Percentiles rank a stretch among this genome's conserved stretches.
These are phyloP conservation scores for Aproaerema taeniolella DNA, from an alignment of 2,888 invertebrate species.

Conservation along the genomic window DNA sequence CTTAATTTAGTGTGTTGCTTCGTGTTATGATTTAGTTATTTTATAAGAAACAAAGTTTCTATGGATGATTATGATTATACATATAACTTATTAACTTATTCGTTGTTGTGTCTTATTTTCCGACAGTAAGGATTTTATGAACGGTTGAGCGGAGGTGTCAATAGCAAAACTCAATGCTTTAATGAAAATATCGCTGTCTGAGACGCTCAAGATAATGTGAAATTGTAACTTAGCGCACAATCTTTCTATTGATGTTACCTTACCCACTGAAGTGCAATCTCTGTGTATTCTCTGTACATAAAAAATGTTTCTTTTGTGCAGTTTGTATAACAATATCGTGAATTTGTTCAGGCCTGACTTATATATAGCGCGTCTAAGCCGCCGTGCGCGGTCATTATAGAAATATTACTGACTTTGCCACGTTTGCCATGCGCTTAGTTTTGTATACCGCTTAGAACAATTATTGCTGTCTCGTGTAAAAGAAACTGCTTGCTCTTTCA, in stretches of 20 bases:
- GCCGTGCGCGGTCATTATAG: no score
- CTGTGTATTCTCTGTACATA: conserved; percentile 68
- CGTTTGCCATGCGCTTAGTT: no score
- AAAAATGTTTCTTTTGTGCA: conserved; percentile 56
- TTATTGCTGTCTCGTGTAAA: no score
- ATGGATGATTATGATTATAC: conserved; percentile 61
- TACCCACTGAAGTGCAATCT: conserved; percentile 65
- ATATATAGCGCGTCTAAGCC: no score
- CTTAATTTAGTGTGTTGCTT: conserved; percentile 75
- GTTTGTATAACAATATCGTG: conserved; percentile 57
- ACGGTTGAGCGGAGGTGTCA: conserved; percentile 56
- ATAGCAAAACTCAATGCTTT: conserved; percentile 75
- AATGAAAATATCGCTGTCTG: conserved; percentile 64
- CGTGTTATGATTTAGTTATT: conserved; percentile 70
- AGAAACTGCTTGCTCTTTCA: no score
- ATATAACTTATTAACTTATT: conserved; percentile 73
- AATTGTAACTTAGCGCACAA: conserved; percentile 75
- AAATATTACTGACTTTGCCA: no score
- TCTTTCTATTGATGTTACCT: conserved; percentile 70
- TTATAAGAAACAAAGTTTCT: conserved; percentile 73
- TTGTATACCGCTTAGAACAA: no score
- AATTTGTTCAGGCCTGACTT: conserved; percentile 36
- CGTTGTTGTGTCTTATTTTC: conserved; percentile 66
- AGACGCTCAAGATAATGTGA: conserved; percentile 73
- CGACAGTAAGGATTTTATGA: conserved; percentile 16